Conservation (phyloP, 2,797 vertebrate species). For the Urophycis tenuis region DNA sequence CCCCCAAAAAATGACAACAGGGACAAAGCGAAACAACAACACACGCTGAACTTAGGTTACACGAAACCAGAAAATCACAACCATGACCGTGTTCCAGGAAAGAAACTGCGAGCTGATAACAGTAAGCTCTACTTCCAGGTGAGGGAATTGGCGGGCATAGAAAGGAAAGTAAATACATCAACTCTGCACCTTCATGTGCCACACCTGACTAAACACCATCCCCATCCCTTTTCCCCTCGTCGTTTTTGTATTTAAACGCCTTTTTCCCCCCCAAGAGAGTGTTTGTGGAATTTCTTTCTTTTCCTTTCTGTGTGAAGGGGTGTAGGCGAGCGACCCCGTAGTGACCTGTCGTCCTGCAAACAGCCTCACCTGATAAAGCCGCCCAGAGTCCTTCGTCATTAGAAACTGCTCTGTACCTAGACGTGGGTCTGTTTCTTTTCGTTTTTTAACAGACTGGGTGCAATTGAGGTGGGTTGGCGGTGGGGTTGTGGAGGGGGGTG, state of each 20-base stretch:
- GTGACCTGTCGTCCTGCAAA: conserved; percentile 69
- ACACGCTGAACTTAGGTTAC: conserved; percentile 6
- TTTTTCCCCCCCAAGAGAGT: conserved; percentile 37
- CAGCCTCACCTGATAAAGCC: conserved; percentile 75
- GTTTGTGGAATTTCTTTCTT: conserved; percentile 54
- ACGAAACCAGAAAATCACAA: conserved; percentile 17
- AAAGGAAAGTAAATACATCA: conserved; percentile 34
- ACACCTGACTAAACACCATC: conserved; percentile 75
- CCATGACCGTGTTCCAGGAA: conserved; percentile 36
- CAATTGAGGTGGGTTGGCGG: conserved; percentile 61
- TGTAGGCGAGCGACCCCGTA: conserved; percentile 57
- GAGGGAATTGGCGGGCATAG: conserved; percentile 24
- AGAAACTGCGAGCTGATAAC: conserved; percentile 22
- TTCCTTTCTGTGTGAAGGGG: conserved; percentile 41
- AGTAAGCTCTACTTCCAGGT: conserved; percentile 9
- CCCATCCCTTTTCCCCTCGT: conserved; percentile 56
- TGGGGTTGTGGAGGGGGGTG: conserved; percentile 57
- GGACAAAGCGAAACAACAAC: conserved; percentile 42
- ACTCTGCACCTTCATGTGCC: conserved; percentile 43
- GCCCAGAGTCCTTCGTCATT: conserved; percentile 71
- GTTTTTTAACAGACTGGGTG: conserved; percentile 44
- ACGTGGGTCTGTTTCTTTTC: conserved; percentile 57
- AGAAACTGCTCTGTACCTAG: conserved; percentile 62
- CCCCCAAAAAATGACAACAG: conserved; percentile 37
- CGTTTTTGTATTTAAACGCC: conserved; percentile 48